Base-by-base conservation (phyloP, 2,888 invertebrate species). In the Platypus cylindrus region DNA sequence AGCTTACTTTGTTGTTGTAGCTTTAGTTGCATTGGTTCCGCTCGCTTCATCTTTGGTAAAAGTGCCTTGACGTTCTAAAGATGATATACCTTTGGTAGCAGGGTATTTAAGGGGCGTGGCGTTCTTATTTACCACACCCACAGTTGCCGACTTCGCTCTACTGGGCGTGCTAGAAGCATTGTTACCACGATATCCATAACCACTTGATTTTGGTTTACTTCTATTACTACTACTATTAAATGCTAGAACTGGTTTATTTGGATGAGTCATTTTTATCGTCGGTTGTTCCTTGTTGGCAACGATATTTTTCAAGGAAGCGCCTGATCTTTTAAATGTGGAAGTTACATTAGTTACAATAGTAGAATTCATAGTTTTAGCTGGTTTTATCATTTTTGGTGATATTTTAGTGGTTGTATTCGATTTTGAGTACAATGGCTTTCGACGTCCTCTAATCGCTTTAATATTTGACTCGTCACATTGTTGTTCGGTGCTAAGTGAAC, bases 41-140 rank as follows among this genome's bases (percentile, higher is more conserved):
- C 45, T 29, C 14, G 30, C 39, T 31, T 85, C 84, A 48, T 90
- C 89, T 61, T 90, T 91, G 0, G 87, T 85, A 55, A 93, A 93
- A 0, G 93, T 93, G 9, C 87, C 87, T 59, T 93, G 90, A 17
- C 91, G 70, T 45, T 83, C 82, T 20, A 83, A 57, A 0, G 71
- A 69, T 33, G 68, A 54, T 1, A 70, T 39, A 28, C 41, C 45
- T 26, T 40, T 38, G n/a, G n/a, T n/a, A 13, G 39, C 27, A 26
- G 38, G 29, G 24, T 42, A 46, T 35, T 50, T 51, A 7, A 49
- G 44, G 30, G 36, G 41, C 41, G 37, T 28, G 16, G 22, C 31
- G 14, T 32, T 37, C 14, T 22, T 26, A 28, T 34, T n/a, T 38
- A 27, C n/a, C 31, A 12, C 15, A 22, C 26, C 34, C 23, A 18